phyloP scores from a whole-genome alignment of 2,797 vertebrate genomes.

The Paedocypris micromegethes region DNA sequence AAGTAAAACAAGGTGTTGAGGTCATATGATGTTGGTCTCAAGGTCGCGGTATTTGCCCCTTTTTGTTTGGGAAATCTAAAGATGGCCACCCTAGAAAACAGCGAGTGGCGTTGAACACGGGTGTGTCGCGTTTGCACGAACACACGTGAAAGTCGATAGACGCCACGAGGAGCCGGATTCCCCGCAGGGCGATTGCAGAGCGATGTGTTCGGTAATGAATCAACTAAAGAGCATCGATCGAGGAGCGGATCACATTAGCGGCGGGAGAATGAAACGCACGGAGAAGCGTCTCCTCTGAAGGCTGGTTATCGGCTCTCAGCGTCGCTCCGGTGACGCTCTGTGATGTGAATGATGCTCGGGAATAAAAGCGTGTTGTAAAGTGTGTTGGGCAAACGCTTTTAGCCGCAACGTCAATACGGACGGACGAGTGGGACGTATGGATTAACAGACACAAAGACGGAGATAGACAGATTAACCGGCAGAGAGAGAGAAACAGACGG shows the following conservation, averaged over 20 bases:
- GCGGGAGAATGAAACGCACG: slow-evolving; percentile 51
- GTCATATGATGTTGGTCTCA: background rate
- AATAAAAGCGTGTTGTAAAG: no score
- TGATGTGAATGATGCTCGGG: background rate
- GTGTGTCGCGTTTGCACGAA: slow-evolving; percentile 36
- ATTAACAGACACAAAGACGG: no score
- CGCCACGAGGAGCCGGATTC: slow-evolving; percentile 57
- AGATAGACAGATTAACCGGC: no score
- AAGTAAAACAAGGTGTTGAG: no score
- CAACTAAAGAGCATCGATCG: slow-evolving; percentile 72
- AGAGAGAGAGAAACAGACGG: no score
- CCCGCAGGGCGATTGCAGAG: slow-evolving; percentile 70
- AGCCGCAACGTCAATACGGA: no score
- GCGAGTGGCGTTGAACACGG: slow-evolving; percentile 33
- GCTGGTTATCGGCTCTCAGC: slow-evolving; percentile 2
- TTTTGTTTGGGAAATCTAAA: background rate
- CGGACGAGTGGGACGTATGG: no score
- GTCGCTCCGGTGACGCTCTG: slow-evolving; percentile 6
- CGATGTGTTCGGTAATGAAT: slow-evolving; percentile 74
- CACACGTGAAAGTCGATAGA: slow-evolving; percentile 67
- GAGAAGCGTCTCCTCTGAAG: slow-evolving; percentile 37
- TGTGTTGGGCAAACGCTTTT: no score
- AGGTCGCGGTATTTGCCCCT: background rate
- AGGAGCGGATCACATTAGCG: slow-evolving; percentile 63
- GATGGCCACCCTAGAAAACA: slow-evolving; percentile 23